These are phyloP conservation scores for Cylloceria caligata DNA, from an alignment of 2,888 invertebrate species.

Conservation along the genomic window DNA sequence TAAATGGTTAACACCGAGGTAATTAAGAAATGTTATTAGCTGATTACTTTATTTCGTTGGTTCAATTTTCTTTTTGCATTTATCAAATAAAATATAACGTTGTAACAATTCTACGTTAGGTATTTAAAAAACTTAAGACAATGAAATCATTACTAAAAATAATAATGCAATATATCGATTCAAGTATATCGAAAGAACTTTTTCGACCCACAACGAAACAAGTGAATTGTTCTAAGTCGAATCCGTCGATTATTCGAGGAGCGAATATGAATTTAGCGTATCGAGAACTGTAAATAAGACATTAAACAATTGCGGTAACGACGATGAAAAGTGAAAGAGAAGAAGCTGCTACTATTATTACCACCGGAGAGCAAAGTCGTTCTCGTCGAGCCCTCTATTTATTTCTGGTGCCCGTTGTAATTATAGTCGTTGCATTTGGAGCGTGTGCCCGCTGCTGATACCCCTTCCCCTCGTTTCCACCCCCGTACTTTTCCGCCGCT, in stretches of 20 bases:
- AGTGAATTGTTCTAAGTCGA: too few relatives aligned
- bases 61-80: too few relatives aligned
- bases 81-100: too few relatives aligned
- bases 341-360: constrained; percentile 57
- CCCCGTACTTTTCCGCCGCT: not conserved
- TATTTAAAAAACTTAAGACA: too few relatives aligned
- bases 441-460: constrained; percentile 69
- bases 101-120: too few relatives aligned
- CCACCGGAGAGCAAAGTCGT: constrained; percentile 57
- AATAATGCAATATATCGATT: too few relatives aligned
- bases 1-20: too few relatives aligned
- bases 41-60: too few relatives aligned
- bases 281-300: constrained; percentile 48
- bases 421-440: constrained; percentile 70
- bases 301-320: constrained; percentile 51
- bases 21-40: too few relatives aligned
- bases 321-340: not conserved
- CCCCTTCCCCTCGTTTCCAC: constrained; percentile 37
- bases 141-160: too few relatives aligned
- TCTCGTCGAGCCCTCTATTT: constrained; percentile 62
- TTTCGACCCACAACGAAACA: too few relatives aligned
- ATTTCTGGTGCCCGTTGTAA: constrained; percentile 64
- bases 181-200: too few relatives aligned
- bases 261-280: not conserved
- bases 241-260: not conserved